Evolutionary conservation across 1,140 invertebrate species (phyloP).

Genomic region (Himalopsyche phryganea): DNA sequence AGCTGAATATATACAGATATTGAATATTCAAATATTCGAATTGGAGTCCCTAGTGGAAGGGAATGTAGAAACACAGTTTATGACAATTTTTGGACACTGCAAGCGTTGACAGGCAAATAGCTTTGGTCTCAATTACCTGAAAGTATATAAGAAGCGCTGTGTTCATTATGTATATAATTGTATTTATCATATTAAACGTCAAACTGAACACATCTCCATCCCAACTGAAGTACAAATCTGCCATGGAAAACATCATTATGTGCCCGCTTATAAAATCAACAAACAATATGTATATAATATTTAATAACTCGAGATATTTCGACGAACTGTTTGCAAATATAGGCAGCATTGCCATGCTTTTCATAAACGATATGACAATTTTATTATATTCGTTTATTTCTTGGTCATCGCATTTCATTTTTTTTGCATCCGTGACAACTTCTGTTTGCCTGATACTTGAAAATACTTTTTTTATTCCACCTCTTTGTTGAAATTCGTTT

Average conservation of each 20-base stretch:
- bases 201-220: constrained; percentile 22
- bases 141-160: constrained; percentile 24
- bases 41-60: too few relatives aligned
- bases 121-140: too few relatives aligned
- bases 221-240: constrained; percentile 19
- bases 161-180: constrained; percentile 24
- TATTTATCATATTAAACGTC: constrained; percentile 23
- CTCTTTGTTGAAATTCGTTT: too few relatives aligned
- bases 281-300: constrained; percentile 13
- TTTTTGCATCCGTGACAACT: too few relatives aligned
- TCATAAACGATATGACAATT: constrained; percentile 21
- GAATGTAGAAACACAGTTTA: too few relatives aligned
- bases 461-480: too few relatives aligned
- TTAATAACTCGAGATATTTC: background rate
- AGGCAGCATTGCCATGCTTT: constrained; percentile 26
- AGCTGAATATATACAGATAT: too few relatives aligned
- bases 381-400: constrained; percentile 21
- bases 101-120: too few relatives aligned
- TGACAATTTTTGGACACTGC: too few relatives aligned
- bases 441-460: too few relatives aligned
- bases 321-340: constrained; percentile 7
- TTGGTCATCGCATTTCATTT: constrained; percentile 2
- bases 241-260: constrained; percentile 17
- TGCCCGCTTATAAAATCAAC: constrained; percentile 23
- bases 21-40: too few relatives aligned